Evolutionary conservation across 1,140 invertebrate species (phyloP).

Genomic region (Mya arenaria): DNA sequence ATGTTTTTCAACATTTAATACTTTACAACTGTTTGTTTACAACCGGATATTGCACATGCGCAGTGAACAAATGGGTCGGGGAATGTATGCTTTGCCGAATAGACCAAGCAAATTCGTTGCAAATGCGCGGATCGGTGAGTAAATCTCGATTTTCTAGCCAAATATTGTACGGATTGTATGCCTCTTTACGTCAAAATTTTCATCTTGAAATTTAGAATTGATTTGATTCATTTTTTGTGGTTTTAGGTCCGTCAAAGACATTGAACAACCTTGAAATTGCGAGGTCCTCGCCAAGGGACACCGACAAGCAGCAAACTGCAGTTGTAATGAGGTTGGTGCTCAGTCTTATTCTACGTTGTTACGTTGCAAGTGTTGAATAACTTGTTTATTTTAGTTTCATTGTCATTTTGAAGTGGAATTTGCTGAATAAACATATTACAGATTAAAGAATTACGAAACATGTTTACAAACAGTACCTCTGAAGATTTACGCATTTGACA

Average conservation of each 20-base stretch:
- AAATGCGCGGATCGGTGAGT: slow-evolving; percentile 66
- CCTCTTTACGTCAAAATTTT: slow-evolving; percentile 7
- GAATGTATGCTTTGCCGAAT: slow-evolving; percentile 70
- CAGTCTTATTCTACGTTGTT: slow-evolving; percentile 6
- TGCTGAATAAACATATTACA: neutral
- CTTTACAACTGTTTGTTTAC: neutral
- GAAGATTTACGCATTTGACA: neutral
- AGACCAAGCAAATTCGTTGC: slow-evolving; percentile 68
- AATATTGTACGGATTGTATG: neutral
- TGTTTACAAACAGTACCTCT: neutral
- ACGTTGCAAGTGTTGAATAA: slow-evolving; percentile 12
- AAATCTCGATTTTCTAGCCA: slow-evolving; percentile 26
- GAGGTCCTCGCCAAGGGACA: too few species aligned
- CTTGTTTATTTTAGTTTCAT: neutral
- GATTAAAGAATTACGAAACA: neutral
- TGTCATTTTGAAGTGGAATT: neutral
- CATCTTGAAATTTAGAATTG: slow-evolving; percentile 19
- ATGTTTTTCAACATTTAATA: neutral
- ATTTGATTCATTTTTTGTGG: slow-evolving; percentile 28
- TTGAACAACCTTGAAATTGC: slow-evolving; percentile 65
- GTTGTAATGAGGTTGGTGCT: slow-evolving; percentile 60
- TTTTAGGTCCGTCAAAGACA: slow-evolving; percentile 62
- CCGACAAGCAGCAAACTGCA: slow-evolving; percentile 39
- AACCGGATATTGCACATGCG: slow-evolving; percentile 27
- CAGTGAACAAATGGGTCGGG: slow-evolving; percentile 57